Percentiles rank a stretch among this genome's conserved stretches.
phyloP scores from a whole-genome alignment of 2,888 invertebrate genomes.

The Iphiclides podalirius region DNA sequence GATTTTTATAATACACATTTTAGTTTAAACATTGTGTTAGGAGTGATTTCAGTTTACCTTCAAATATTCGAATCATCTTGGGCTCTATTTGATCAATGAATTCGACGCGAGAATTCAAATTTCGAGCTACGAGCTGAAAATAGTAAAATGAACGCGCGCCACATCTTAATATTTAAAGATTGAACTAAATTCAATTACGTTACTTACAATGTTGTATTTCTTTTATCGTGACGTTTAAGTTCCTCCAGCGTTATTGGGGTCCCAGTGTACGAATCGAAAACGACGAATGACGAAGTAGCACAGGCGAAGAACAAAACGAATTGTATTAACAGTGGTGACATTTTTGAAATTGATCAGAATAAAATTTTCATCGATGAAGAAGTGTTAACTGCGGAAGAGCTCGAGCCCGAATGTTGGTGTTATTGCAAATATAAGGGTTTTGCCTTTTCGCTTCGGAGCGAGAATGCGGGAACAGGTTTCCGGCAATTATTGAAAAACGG shows the following conservation, averaged over 20 bases:
- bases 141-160: no score
- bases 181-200: no score
- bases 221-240: conserved; percentile 40
- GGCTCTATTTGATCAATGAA: no score
- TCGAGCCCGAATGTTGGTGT: conserved; percentile 1
- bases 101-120: no score
- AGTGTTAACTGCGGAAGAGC: conserved; percentile 10
- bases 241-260: conserved; percentile 41
- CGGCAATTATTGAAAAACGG: conserved; percentile 4
- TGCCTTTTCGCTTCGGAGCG: neutral
- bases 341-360: neutral
- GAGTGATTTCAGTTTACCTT: no score
- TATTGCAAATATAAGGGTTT: conserved; percentile 10
- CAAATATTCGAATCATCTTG: no score
- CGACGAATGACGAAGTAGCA: neutral
- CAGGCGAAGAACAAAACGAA: conserved; percentile 1
- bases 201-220: conserved; percentile 55
- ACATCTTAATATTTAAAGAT: no score
- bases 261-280: conserved; percentile 44
- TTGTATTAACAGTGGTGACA: neutral
- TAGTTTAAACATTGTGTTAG: no score
- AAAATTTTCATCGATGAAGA: neutral
- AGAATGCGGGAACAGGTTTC: conserved; percentile 13
- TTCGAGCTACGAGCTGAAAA: neutral
- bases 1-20: no score